phyloP scores from a whole-genome alignment of 2,113 vertebrate genomes.

The Ptilorrhoa leucosticta region DNA sequence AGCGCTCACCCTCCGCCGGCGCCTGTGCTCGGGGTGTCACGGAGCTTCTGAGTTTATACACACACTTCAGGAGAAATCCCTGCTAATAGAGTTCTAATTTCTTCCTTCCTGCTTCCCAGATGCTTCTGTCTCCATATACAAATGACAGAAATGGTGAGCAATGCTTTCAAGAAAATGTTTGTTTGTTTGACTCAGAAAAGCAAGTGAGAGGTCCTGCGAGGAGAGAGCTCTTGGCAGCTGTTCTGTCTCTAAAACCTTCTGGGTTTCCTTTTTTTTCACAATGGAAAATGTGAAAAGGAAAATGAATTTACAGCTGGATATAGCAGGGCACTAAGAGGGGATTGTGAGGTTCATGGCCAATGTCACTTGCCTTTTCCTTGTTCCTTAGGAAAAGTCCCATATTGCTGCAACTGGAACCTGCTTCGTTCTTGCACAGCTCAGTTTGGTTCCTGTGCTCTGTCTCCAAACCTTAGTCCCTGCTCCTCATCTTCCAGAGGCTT shows the following conservation, averaged over 20 bases:
- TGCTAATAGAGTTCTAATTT: constrained; percentile 35
- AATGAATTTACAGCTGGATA: not conserved
- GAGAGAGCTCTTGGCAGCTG: not conserved
- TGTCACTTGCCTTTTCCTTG: not conserved
- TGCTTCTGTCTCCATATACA: not conserved
- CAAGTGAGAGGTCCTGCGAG: not conserved
- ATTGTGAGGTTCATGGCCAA: not conserved
- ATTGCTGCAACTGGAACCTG: not conserved
- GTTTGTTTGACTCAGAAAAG: not conserved
- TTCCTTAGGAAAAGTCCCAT: not conserved
- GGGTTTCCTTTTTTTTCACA: not conserved
- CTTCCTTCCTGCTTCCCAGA: constrained; percentile 50
- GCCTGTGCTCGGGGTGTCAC: accelerated
- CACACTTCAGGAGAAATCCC: constrained; percentile 10
- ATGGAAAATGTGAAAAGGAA: not conserved
- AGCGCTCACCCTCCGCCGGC: accelerated
- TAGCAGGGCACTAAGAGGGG: not conserved
- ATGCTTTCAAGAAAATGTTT: not conserved
- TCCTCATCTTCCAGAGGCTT: not conserved
- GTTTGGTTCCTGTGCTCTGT: not conserved
- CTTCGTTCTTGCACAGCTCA: accelerated
- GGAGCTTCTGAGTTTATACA: not conserved
- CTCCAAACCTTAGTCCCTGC: not conserved
- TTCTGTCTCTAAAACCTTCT: not conserved
- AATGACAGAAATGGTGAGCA: not conserved